phyloP scores from a whole-genome alignment of 2,113 vertebrate genomes.

The Cervus canadensis region DNA sequence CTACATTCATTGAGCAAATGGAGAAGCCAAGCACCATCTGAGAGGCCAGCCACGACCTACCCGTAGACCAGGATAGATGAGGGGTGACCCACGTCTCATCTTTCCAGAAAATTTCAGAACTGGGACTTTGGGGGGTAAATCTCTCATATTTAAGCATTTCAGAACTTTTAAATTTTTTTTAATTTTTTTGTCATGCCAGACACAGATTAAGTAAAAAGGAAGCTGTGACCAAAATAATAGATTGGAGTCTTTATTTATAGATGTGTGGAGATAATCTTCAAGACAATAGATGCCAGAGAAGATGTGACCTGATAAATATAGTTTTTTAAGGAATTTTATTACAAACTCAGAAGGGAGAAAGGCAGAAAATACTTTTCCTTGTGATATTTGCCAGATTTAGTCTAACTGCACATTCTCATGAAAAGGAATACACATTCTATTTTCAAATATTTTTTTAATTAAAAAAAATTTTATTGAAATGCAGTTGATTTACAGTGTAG shows the following conservation, averaged over 20 bases:
- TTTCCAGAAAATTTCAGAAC: not conserved
- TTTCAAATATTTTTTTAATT: not conserved
- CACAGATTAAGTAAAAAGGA: not conserved
- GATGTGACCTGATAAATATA: not conserved
- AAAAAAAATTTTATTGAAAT: not conserved
- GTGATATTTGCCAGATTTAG: not conserved
- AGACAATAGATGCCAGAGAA: not conserved
- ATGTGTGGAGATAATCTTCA: too few species aligned
- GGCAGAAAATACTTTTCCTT: not conserved
- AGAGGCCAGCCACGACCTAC: too few species aligned
- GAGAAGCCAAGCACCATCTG: not conserved
- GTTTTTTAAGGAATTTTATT: not conserved
- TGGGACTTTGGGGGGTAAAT: not conserved
- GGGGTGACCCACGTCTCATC: not conserved
- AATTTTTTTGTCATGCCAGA: not conserved
- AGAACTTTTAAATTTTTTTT: not conserved
- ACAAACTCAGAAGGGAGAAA: not conserved
- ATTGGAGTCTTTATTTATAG: not conserved
- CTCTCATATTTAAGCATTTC: not conserved
- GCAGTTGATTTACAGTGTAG: not conserved
- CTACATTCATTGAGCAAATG: not conserved
- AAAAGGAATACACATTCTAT: not conserved
- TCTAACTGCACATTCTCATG: not conserved
- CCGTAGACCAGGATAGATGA: too few species aligned
- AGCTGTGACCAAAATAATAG: not conserved